phyloP scores from a whole-genome alignment of 2,113 vertebrate species.

The Leptosomus discolor region DNA sequence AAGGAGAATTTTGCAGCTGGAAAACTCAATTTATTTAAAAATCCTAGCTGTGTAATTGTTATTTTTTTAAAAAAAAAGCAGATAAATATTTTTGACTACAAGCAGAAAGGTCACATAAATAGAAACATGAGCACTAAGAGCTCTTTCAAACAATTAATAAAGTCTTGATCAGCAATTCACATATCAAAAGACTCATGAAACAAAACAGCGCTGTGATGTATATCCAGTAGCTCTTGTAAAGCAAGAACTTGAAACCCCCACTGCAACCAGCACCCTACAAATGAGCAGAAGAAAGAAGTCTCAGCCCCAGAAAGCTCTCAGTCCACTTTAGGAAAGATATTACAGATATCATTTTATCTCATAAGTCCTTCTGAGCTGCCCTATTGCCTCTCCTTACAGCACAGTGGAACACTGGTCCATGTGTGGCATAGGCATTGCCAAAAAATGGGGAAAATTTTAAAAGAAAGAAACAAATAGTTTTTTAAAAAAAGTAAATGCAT shows the following conservation, averaged over 20 bases:
- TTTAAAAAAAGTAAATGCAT: background rate
- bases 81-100: background rate
- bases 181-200: background rate
- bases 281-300: background rate
- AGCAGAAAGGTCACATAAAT: background rate
- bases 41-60: background rate
- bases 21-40: background rate
- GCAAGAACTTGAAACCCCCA: background rate
- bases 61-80: background rate
- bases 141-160: background rate
- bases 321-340: rapidly evolving
- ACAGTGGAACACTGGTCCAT: background rate
- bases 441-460: background rate
- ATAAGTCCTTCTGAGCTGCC: background rate
- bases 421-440: background rate
- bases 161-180: background rate
- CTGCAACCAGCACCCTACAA: background rate
- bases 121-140: background rate
- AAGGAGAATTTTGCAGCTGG: background rate
- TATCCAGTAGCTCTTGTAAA: background rate
- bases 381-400: background rate
- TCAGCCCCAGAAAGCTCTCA: background rate
- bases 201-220: background rate
- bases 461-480: background rate
- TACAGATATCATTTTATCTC: background rate